Conservation (phyloP, 1,140 invertebrate genomes). For the Bombus picipes region DNA sequence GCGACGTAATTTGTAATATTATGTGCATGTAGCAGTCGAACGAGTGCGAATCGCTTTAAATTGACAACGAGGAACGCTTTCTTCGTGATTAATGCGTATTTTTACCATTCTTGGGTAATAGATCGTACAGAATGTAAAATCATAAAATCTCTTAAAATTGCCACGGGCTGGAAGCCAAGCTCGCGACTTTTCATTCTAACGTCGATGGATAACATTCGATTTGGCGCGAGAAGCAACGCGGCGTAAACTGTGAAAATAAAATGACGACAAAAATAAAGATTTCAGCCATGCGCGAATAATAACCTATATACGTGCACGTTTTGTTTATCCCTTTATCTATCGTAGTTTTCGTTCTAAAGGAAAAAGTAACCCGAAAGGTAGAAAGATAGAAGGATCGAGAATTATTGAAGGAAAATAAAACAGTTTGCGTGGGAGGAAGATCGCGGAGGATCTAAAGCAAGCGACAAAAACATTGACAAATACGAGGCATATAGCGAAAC, state of each 20-base stretch:
- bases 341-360: not conserved
- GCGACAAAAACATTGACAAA: too few relatives aligned
- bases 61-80: not conserved
- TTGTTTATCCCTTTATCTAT: too few relatives aligned
- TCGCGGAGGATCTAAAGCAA: too few relatives aligned
- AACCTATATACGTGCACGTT: not conserved
- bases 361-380: too few relatives aligned
- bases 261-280: not conserved
- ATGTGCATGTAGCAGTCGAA: not conserved
- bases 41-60: not conserved
- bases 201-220: not conserved
- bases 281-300: not conserved
- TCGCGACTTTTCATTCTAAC: not conserved
- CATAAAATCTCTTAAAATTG: not conserved
- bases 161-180: not conserved
- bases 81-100: not conserved
- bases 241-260: not conserved
- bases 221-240: not conserved
- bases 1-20: slow-evolving; percentile 30
- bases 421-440: too few relatives aligned
- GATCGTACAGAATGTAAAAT: not conserved
- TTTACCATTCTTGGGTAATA: not conserved
- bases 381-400: not conserved
- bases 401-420: not conserved
- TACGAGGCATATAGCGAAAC: too few relatives aligned